phyloP scores from a whole-genome alignment of 1,140 invertebrate genomes.

The Brachionus rotundiformis region DNA sequence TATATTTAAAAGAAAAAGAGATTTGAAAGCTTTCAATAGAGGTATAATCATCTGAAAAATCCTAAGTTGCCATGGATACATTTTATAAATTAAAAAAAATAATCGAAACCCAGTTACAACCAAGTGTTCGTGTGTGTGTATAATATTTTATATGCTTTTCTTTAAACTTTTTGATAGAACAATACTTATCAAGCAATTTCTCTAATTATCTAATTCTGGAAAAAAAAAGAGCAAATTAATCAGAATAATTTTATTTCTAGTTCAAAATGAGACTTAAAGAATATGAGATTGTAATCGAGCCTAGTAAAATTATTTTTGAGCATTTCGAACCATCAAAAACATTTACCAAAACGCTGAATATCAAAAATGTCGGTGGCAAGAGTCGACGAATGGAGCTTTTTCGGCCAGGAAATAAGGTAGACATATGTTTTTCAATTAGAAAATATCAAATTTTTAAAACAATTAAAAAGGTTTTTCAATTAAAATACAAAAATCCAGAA shows the following conservation, averaged over 20 bases:
- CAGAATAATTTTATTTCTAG: background rate
- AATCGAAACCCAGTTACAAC: slow-evolving; percentile 43
- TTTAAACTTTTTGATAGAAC: background rate
- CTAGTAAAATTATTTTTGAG: slow-evolving; percentile 18
- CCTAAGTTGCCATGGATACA: background rate
- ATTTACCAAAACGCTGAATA: slow-evolving; percentile 17
- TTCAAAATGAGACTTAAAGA: slow-evolving; percentile 48
- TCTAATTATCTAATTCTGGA: background rate
- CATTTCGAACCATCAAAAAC: slow-evolving; percentile 25
- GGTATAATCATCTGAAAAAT: background rate
- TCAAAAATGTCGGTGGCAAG: slow-evolving; percentile 51
- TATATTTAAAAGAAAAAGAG: background rate
- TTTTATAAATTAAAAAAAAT: slow-evolving; percentile 23
- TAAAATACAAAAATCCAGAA: slow-evolving; percentile 62
- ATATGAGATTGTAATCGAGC: slow-evolving; percentile 48
- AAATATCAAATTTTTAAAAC: background rate
- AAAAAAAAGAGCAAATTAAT: background rate
- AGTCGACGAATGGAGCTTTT: slow-evolving; percentile 45
- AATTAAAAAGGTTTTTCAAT: slow-evolving; percentile 57
- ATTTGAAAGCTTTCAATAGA: slow-evolving; percentile 7
- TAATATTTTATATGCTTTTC: slow-evolving; percentile 18
- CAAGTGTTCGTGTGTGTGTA: slow-evolving; percentile 30
- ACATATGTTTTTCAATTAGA: too few species aligned
- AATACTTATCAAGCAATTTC: background rate
- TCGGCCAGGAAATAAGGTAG: slow-evolving; percentile 36